These are phyloP conservation scores for Lacerta agilis DNA, from an alignment of 2,797 vertebrate species.

Conservation along the genomic window DNA sequence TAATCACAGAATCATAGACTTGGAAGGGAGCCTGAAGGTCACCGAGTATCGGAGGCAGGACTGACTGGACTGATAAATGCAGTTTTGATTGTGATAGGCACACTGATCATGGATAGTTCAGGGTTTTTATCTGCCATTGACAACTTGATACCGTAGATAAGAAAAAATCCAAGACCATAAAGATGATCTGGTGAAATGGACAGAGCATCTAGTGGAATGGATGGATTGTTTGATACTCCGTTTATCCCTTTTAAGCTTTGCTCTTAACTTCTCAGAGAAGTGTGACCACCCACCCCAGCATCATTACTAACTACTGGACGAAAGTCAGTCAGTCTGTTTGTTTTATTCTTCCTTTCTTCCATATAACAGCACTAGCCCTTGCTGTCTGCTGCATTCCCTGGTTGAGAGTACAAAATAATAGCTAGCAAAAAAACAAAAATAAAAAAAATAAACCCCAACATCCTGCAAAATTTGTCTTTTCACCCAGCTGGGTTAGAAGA, in stretches of 20 bases:
- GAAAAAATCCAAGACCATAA: background rate
- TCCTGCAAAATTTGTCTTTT: constrained; percentile 18
- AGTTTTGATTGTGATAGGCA: background rate
- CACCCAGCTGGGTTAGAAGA: background rate
- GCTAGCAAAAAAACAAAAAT: background rate
- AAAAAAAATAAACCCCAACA: background rate
- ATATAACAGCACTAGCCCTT: background rate
- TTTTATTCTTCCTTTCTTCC: constrained; percentile 3
- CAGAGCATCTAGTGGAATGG: background rate
- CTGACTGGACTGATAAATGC: background rate
- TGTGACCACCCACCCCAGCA: background rate
- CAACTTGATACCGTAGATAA: background rate
- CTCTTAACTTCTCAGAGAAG: background rate
- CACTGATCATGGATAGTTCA: background rate
- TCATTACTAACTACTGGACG: background rate
- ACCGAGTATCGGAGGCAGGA: too few relatives aligned
- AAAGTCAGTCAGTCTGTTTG: background rate
- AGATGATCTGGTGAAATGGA: background rate
- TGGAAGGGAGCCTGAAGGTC: too few relatives aligned
- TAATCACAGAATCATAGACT: too few relatives aligned
- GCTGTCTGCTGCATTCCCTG: background rate
- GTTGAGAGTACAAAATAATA: background rate
- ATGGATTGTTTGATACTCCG: background rate
- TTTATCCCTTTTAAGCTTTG: background rate
- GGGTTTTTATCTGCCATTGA: background rate